These are phyloP conservation scores for Stratiomys singularior DNA, from an alignment of 2,888 invertebrate genomes.

Conservation along the genomic window DNA sequence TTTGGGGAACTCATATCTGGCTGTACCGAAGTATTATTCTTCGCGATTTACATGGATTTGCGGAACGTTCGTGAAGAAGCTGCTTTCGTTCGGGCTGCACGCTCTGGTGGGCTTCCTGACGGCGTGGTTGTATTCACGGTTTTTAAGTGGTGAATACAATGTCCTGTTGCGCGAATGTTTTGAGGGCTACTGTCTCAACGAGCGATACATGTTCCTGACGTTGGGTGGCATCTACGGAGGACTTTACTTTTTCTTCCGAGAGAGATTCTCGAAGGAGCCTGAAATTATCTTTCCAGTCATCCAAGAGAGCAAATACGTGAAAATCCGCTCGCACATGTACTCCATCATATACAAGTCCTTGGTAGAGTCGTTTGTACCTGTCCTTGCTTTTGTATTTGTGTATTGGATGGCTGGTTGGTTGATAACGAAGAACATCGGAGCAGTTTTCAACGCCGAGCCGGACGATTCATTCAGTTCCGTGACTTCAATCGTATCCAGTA, in stretches of 20 bases:
- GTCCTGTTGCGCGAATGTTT: conserved; percentile 67
- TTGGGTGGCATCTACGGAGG: conserved; percentile 77
- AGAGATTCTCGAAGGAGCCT: conserved; percentile 57
- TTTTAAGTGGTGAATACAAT: conserved; percentile 71
- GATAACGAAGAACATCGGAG: conserved; percentile 67
- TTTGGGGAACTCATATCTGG: conserved; percentile 76
- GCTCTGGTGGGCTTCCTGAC: conserved; percentile 74
- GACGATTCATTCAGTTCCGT: conserved; percentile 58
- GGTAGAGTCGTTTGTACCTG: conserved; percentile 71
- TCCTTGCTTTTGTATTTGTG: conserved; percentile 70
- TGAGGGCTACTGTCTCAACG: conserved; percentile 70
- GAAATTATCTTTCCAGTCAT: conserved; percentile 75
- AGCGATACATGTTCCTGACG: conserved; percentile 75
- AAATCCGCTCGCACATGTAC: conserved; percentile 71
- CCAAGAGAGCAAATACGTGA: conserved; percentile 75
- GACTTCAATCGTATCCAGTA: conserved; percentile 61
- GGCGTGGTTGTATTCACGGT: conserved; percentile 75
- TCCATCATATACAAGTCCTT: conserved; percentile 71
- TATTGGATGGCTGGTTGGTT: conserved; percentile 73
- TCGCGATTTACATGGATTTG: conserved; percentile 76
- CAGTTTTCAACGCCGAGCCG: conserved; percentile 67
- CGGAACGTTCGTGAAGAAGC: conserved; percentile 72
- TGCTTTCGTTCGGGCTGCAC: conserved; percentile 67
- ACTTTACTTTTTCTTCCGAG: conserved; percentile 64
- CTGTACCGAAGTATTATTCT: conserved; percentile 70